Percentiles rank a stretch among this genome's conserved stretches.
These are phyloP conservation scores for Oscheius myriophilus DNA, from an alignment of 2,888 invertebrate genomes.

Conservation along the genomic window DNA sequence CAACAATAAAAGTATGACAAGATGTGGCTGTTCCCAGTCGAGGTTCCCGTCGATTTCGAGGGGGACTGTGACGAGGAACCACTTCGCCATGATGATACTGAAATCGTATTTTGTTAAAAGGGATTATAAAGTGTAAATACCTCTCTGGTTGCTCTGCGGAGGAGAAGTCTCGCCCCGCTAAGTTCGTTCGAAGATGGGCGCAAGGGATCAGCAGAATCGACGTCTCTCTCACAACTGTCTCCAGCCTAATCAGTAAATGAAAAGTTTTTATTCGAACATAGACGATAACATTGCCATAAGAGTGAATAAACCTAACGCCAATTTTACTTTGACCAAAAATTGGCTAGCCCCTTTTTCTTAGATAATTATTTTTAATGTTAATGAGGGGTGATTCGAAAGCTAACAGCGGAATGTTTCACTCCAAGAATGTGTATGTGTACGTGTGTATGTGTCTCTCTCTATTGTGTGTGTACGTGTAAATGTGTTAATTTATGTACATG, in stretches of 20 bases:
- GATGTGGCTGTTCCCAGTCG: slow-evolving; percentile 49
- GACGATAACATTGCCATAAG: too few relatives aligned
- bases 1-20: slow-evolving; percentile 52
- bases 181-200: slow-evolving; percentile 51
- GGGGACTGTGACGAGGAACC: slow-evolving; percentile 1
- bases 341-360: too few relatives aligned
- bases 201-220: slow-evolving; percentile 49
- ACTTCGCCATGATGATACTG: slow-evolving; percentile 10
- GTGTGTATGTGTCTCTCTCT: too few relatives aligned
- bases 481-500: too few relatives aligned
- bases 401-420: slow-evolving; percentile 1
- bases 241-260: slow-evolving; percentile 40
- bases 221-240: slow-evolving; percentile 48
- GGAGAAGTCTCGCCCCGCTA: slow-evolving; percentile 48
- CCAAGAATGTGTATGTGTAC: not conserved
- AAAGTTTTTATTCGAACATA: too few relatives aligned
- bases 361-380: too few relatives aligned
- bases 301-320: too few relatives aligned
- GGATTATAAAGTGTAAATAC: slow-evolving; percentile 1
- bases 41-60: slow-evolving; percentile 1
- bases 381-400: too few relatives aligned
- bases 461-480: too few relatives aligned
- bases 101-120: not conserved
- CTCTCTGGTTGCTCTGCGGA: slow-evolving; percentile 48
- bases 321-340: too few relatives aligned